Evolutionary conservation across 1,140 invertebrate genomes (phyloP), one percentile per base, ranked within the genome.

Genomic region (Drosophila busckii): DNA sequence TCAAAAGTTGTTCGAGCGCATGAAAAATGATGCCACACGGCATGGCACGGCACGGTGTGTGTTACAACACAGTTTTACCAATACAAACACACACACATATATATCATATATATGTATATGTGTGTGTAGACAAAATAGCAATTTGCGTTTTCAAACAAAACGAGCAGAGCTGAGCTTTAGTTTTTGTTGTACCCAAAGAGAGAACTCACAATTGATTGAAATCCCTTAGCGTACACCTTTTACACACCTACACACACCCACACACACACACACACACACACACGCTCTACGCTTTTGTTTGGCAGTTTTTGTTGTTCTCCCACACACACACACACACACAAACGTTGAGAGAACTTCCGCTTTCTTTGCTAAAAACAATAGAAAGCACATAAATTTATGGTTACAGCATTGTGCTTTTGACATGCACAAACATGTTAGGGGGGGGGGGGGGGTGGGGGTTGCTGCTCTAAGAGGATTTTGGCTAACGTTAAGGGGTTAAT

Each of bases 291-390:
- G 16, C 25, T 65, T 50, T 59, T 52, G 53, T 63, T 45, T 34
- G 9, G 26, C 26, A 75, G 59, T 65, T 70, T 50, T 54, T 70
- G 63, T 42, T 52, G 59, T 31, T 40, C 15, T n/a, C 40, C 40
- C 50, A 25, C 26, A 48, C 52, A 31, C 9, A 40, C 41, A 53
- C 45, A 58, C 60, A 50, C 38, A 32, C 12, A 13, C 5, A 32
- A 10, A 17, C 32, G 31, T 52, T 41, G 46, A 53, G 45, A 62
- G 45, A 80, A 82, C 73, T 80, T 80, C 73, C 73, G 73, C 73
- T 80, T 80, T 80, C 73, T 80, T 80, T 80, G 73, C 75, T 75
- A 80, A 80, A 80, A 80, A 80, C 73, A 80, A 80, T 80, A 80
- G 73, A 80, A 80, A 69, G 73, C 73, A 80, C 73, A 80, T 80